These are phyloP conservation scores for Pantala flavescens DNA, from an alignment of 1,140 invertebrate genomes.

Conservation along the genomic window DNA sequence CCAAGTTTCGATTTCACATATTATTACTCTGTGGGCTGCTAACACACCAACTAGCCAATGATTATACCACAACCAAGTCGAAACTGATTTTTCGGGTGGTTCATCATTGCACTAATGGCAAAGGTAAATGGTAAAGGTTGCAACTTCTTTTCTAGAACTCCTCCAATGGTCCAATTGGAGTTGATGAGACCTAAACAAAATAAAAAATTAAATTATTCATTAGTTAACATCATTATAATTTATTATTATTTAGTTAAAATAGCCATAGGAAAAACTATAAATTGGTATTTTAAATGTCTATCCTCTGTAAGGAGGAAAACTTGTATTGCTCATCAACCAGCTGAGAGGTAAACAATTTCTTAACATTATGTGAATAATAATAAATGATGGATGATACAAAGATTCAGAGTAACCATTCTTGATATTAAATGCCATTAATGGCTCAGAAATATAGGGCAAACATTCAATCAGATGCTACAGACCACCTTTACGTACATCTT, in stretches of 20 bases:
- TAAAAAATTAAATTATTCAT: constrained; percentile 4
- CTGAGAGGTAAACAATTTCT: too few relatives aligned
- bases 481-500: too few relatives aligned
- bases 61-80: constrained; percentile 78
- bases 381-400: too few relatives aligned
- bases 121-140: constrained; percentile 88
- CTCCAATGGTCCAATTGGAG: constrained; percentile 91
- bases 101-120: constrained; percentile 81
- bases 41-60: constrained; percentile 52
- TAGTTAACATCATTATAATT: constrained; percentile 14
- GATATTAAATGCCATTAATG: too few relatives aligned
- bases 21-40: neutral
- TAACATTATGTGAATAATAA: too few relatives aligned
- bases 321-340: too few relatives aligned
- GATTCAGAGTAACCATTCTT: too few relatives aligned
- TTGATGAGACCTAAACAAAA: constrained; percentile 70
- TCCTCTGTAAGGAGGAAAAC: too few relatives aligned
- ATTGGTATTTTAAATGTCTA: too few relatives aligned
- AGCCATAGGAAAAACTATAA: too few relatives aligned
- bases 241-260: neutral
- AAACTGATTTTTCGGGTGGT: constrained; percentile 82
- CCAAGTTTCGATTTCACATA: neutral
- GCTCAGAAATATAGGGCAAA: too few relatives aligned
- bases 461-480: too few relatives aligned
- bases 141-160: constrained; percentile 87